Percentiles rank a stretch among this genome's conserved stretches.
phyloP scores from a whole-genome alignment of 2,888 invertebrate species.

The Tigriopus californicus region DNA sequence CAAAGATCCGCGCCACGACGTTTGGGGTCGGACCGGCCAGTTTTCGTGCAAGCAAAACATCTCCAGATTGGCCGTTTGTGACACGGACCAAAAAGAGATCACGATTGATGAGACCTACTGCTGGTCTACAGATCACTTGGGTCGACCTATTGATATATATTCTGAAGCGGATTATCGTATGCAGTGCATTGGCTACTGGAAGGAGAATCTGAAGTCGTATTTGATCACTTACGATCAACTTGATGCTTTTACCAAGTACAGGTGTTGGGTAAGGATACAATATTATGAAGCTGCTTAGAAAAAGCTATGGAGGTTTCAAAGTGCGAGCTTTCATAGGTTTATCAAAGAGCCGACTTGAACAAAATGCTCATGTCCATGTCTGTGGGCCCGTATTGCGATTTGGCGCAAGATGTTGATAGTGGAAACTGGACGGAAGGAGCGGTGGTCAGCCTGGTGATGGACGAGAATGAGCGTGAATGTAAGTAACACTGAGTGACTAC shows the following conservation, averaged over 20 bases:
- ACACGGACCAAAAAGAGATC: constrained; percentile 76
- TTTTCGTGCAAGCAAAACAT: constrained; percentile 71
- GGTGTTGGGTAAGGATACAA: constrained; percentile 66
- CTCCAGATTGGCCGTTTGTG: constrained; percentile 88
- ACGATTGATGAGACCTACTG: constrained; percentile 89
- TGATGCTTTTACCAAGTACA: constrained; percentile 83
- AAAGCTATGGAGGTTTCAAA: too few relatives aligned
- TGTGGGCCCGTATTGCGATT: constrained; percentile 72
- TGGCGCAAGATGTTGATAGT: constrained; percentile 72
- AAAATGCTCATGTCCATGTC: constrained; percentile 33
- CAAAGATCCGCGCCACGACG: constrained; percentile 72
- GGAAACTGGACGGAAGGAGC: constrained; percentile 79
- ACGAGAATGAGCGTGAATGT: constrained; percentile 79
- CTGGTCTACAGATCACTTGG: constrained; percentile 83
- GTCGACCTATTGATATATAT: constrained; percentile 82
- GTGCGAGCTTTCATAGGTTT: constrained; percentile 18
- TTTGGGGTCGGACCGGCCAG: constrained; percentile 24
- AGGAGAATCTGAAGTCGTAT: constrained; percentile 90
- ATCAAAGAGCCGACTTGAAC: constrained; percentile 75
- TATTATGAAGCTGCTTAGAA: too few relatives aligned
- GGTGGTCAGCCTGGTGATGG: constrained; percentile 71
- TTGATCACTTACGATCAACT: constrained; percentile 86
- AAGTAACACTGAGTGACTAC: constrained; percentile 25
- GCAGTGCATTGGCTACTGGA: constrained; percentile 95
- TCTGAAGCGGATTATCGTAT: constrained; percentile 69